Conservation (phyloP, 2,113 vertebrate genomes). For the Chionomys nivalis region DNA sequence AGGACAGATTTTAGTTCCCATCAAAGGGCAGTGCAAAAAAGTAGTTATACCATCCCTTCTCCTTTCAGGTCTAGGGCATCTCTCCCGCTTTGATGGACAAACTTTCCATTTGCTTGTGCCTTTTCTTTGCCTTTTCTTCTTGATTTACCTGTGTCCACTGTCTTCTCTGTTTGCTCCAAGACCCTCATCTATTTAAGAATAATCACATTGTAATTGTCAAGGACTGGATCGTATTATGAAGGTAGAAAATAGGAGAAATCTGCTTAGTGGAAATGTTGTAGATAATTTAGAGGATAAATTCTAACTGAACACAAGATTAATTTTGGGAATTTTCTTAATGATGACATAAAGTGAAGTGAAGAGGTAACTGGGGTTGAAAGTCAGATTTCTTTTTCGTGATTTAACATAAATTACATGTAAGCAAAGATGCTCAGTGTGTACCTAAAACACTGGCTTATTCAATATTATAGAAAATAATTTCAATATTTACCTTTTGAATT, state of each 20-base stretch:
- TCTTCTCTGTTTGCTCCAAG: background rate
- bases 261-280: background rate
- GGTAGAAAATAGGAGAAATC: background rate
- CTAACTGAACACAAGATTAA: background rate
- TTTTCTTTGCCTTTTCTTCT: slow-evolving; percentile 19
- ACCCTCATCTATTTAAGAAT: background rate
- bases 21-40: background rate
- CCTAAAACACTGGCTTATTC: background rate
- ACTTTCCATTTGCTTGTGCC: background rate
- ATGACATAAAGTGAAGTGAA: background rate
- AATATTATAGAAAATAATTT: background rate
- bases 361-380: background rate
- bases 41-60: background rate
- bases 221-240: background rate
- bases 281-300: background rate
- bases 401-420: background rate
- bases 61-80: background rate
- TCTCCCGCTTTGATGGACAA: background rate
- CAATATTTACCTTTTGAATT: background rate
- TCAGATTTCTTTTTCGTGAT: background rate
- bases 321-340: slow-evolving; percentile 32
- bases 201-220: background rate
- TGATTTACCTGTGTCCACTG: background rate
- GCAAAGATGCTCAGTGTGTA: background rate
- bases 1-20: background rate